Percentiles rank a stretch among this genome's conserved stretches.
These are phyloP conservation scores for Lagocephalus sceleratus DNA, from an alignment of 2,797 vertebrate genomes.

Conservation along the genomic window DNA sequence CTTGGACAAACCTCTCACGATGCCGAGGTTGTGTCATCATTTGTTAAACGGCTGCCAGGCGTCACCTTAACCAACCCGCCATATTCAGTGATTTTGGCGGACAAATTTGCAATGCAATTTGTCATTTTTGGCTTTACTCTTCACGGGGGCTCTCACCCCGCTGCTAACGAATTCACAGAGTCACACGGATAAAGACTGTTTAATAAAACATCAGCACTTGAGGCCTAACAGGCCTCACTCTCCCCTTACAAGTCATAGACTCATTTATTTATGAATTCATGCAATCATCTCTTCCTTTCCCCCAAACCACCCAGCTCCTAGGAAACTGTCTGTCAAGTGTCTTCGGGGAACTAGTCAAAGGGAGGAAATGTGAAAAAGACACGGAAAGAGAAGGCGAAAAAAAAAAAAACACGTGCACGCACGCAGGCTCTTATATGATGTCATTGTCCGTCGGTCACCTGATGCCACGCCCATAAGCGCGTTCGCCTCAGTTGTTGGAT, in stretches of 20 bases:
- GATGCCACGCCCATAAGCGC: constrained; percentile 35
- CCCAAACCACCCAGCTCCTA: constrained; percentile 56
- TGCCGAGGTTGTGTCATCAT: constrained; percentile 8
- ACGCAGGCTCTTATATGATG: constrained; percentile 39
- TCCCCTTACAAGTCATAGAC: constrained; percentile 56
- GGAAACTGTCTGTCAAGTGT: constrained; percentile 60
- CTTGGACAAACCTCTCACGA: neutral
- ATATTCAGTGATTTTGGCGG: constrained; percentile 11
- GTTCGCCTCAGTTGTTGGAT: neutral
- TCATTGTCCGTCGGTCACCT: constrained; percentile 56
- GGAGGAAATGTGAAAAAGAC: constrained; percentile 6
- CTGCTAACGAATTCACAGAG: constrained; percentile 61
- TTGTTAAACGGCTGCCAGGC: constrained; percentile 23
- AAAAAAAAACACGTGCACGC: too few species aligned
- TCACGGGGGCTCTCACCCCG: constrained; percentile 54
- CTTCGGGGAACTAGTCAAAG: constrained; percentile 30
- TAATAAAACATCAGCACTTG: constrained; percentile 76
- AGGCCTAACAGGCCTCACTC: constrained; percentile 63
- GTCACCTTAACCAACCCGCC: constrained; percentile 15
- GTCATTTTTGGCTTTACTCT: constrained; percentile 48
- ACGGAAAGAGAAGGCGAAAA: constrained; percentile 6
- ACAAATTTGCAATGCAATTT: constrained; percentile 40
- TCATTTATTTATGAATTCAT: constrained; percentile 77
- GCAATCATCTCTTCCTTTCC: constrained; percentile 67
- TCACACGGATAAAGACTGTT: constrained; percentile 61